Base-by-base conservation (phyloP, 2,888 invertebrate genomes). In the Frankliniella intonsa region DNA sequence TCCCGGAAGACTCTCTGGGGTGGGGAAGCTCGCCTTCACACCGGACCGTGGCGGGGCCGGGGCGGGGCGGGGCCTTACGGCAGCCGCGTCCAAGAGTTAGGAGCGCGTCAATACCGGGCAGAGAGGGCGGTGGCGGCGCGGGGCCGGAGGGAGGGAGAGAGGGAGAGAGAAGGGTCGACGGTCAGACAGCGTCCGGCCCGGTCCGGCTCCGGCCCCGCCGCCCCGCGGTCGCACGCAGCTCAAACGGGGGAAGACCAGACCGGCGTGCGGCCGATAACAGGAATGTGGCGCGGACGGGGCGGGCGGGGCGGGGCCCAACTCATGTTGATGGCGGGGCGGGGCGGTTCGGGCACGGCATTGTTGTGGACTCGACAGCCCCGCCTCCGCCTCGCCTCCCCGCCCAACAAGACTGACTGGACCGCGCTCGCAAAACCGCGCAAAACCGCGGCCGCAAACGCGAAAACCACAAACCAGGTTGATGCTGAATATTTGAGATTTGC, bases 31-130 rank as follows among this genome's bases (percentile, higher is more conserved):
- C n/a, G n/a, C n/a, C n/a, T n/a, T n/a, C n/a, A n/a, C n/a, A n/a
- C n/a, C n/a, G n/a, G 38, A 2, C 5, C 38, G 38, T 38, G 38
- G 38, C n/a, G n/a, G n/a, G n/a, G n/a, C 8, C 55, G 14, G 55
- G 55, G 11, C 50, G 88, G 85, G 27, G 81, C 65, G 10, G 86
- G 86, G 86, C 82, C 85, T 86, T n/a, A 85, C 84, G 22, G 91
- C 89, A 76, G 90, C 87, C 50, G 91, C 92, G 62, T 91, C 89
- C 84, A 89, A 89, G 55, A 90, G 90, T 65, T 14, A 17, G 50
- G 79, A 82, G 81, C 17, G 82, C 50, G 12, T 65, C 81, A 76
- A 79, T 81, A 79, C 81, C 82, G 11, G 81, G 17, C 81, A 82
- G 38, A 25, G 55, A 82, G 5, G 38, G 38, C 38, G 38, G 38